Evolutionary conservation across 2,888 invertebrate species (phyloP).

Genomic region (Zootermopsis nevadensis): DNA sequence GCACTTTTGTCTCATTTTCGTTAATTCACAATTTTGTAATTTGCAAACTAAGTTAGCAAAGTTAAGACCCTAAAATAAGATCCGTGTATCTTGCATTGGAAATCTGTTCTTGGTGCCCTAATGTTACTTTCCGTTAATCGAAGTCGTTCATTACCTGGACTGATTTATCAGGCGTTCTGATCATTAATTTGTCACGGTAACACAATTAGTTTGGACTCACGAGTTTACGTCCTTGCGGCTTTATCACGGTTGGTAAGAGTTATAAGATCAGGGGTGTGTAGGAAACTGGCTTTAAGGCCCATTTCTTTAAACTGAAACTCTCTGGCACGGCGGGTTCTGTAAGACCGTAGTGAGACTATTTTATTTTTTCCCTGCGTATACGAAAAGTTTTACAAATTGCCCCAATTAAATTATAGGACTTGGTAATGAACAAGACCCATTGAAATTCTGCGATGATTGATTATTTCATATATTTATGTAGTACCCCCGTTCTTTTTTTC

Average conservation of each 20-base stretch:
- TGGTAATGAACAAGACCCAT: too few species aligned
- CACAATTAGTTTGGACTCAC: conserved; percentile 37
- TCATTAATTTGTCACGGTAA: conserved; percentile 37
- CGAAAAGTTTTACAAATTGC: too few species aligned
- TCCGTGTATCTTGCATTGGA: conserved; percentile 22
- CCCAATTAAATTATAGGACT: too few species aligned
- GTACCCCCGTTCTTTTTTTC: too few species aligned
- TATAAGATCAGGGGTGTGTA: conserved; percentile 8
- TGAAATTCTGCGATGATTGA: too few species aligned
- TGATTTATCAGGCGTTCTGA: conserved; percentile 35
- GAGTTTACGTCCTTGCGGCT: conserved; percentile 27
- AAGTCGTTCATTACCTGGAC: conserved; percentile 40
- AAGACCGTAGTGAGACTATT: too few species aligned
- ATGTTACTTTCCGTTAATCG: conserved; percentile 36
- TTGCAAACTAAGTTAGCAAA: conserved; percentile 31
- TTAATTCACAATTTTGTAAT: neutral
- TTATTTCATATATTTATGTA: too few species aligned
- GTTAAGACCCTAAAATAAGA: neutral
- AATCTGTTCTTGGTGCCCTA: conserved; percentile 37
- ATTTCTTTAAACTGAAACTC: too few species aligned
- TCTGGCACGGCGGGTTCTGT: too few species aligned
- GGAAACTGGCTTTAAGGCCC: neutral
- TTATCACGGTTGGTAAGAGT: neutral
- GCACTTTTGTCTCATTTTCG: conserved; percentile 16
- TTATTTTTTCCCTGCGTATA: too few species aligned